Base-by-base conservation (phyloP, 2,888 invertebrate species). In the Oscheius onirici region DNA sequence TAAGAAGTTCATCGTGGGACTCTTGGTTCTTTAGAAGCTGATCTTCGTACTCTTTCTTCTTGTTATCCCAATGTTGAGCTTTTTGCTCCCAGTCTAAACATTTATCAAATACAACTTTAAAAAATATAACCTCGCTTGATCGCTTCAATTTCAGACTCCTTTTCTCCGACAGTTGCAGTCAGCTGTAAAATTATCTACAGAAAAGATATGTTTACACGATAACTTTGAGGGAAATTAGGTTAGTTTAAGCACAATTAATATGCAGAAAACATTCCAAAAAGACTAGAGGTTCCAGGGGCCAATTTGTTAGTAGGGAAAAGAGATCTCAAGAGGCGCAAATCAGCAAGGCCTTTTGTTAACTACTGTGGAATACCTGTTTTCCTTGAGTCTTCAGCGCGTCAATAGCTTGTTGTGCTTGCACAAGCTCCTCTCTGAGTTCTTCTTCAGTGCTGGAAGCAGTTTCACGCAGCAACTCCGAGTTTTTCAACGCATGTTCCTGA, bases 21-120 rank as follows among this genome's bases (percentile, higher is more conserved):
- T 77, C 79, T 68, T 78, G 77, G 60, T 80, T 82, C 49, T 79
- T 65, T 3, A 75, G 69, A 20, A 78, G 63, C 43, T 80, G 78
- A 20, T 74, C 71, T 46, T 79, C 80, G 41, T 73, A 77, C 40
- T 82, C 81, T 24, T 72, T 75, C 17, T 71, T 69, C 54, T 77
- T 78, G 28, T 61, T 44, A 17, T 79, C 77, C 79, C 79, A 79
- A 43, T 77, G 77, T 6, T 71, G 65, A 15, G 74, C 75, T 26
- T 73, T 77, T 26, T 74, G 73, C 0, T 20, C 41, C 34, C 44
- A 28, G 13, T 61, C 49, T 49, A 26, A 54, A 54, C 17, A 46
- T 17, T 17, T 6, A 54, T 24, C 44, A 61, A 24, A 61, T 24
- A 44, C 17, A 43, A n/a, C n/a, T 55, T 55, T 34, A 34, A 8